A percentile compares a stretch with the other conserved stretches of the same genome.
phyloP scores from a whole-genome alignment of 1,140 invertebrate species.

The Berghia stephanieae region DNA sequence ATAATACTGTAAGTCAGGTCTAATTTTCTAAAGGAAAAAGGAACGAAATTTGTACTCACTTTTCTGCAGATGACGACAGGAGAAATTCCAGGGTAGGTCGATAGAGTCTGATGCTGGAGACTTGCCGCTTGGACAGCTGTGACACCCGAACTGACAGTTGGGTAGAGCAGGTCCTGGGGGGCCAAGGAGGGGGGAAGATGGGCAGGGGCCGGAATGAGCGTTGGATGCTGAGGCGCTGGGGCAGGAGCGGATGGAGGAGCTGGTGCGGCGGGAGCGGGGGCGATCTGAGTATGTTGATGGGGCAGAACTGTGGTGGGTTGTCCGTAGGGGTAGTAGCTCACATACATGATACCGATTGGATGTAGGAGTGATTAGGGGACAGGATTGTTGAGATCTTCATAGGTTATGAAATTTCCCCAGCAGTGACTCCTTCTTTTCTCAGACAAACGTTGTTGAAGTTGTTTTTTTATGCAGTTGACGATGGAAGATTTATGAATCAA shows the following conservation, averaged over 20 bases:
- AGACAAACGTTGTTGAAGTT: not conserved
- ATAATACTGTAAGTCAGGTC: too few species aligned
- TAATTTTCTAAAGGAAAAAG: too few species aligned
- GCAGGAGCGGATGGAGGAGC: not conserved
- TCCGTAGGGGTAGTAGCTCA: slow-evolving; percentile 22
- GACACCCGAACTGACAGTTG: not conserved
- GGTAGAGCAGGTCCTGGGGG: slow-evolving; percentile 8
- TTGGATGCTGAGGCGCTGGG: not conserved
- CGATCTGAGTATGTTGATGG: too few species aligned
- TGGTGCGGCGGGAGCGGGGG: not conserved
- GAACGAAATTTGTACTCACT: too few species aligned
- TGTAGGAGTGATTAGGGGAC: not conserved
- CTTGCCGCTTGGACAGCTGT: not conserved
- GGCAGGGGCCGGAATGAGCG: not conserved
- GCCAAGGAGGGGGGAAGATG: not conserved
- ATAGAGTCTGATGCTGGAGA: not conserved
- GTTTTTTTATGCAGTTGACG: not conserved
- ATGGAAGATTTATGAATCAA: too few species aligned
- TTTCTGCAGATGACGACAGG: slow-evolving; percentile 23
- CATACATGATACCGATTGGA: slow-evolving; percentile 6
- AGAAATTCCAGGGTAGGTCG: not conserved
- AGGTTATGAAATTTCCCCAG: not conserved
- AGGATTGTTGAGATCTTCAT: not conserved
- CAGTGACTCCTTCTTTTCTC: too few species aligned
- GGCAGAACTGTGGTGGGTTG: slow-evolving; percentile 9